Conservation (phyloP, 2,888 invertebrate species). For the Notocelia uddmanniana region DNA sequence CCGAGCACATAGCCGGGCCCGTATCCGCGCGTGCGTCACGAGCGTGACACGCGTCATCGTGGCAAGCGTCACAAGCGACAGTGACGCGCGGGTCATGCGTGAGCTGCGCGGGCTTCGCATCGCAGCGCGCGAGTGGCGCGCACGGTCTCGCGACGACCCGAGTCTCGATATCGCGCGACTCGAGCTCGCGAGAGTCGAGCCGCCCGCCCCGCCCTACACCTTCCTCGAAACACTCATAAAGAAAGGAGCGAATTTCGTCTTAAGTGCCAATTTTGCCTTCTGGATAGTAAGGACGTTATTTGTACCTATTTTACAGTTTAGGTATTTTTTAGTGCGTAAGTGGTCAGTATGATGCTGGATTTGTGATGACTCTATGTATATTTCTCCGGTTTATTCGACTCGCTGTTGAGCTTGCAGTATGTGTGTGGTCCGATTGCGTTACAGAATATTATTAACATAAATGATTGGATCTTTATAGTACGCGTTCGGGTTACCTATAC, state of each 20-base stretch:
- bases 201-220: conserved; percentile 49
- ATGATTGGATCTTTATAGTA: conserved; percentile 23
- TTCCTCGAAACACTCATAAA: conserved; percentile 66
- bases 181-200: conserved; percentile 6
- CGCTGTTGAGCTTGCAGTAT: conserved; percentile 66
- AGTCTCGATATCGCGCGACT: background rate
- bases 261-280: conserved; percentile 87
- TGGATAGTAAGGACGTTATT: conserved; percentile 84
- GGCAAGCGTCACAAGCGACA: conserved; percentile 44
- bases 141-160: conserved; percentile 1
- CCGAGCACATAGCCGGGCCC: conserved; percentile 75
- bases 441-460: conserved; percentile 39
- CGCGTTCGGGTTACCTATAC: conserved; percentile 35
- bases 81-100: background rate
- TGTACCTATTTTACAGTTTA: conserved; percentile 83
- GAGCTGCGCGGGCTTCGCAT: conserved; percentile 1
- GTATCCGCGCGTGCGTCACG: conserved; percentile 48
- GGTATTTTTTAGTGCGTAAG: conserved; percentile 83
- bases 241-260: conserved; percentile 76
- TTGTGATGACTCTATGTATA: conserved; percentile 63
- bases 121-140: background rate
- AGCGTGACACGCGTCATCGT: conserved; percentile 38
- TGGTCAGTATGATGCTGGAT: conserved; percentile 75
- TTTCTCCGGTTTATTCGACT: conserved; percentile 53
- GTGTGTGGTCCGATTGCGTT: conserved; percentile 53